Conservation (phyloP, 2,113 vertebrate species). For the Anhinga anhinga region DNA sequence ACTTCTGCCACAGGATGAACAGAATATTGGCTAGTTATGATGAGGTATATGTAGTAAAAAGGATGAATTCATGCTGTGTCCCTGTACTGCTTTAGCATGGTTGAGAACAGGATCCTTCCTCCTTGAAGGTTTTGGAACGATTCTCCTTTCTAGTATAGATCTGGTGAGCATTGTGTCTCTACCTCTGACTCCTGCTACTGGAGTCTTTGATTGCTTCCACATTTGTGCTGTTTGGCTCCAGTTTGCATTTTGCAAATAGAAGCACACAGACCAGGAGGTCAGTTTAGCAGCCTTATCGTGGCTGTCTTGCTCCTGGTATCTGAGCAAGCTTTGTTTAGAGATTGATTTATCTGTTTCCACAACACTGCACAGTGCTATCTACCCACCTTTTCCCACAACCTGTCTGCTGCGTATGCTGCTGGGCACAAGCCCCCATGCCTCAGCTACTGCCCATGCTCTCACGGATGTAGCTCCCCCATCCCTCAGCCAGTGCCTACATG, state of each 20-base stretch:
- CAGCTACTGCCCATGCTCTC: neutral
- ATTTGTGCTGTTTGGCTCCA: neutral
- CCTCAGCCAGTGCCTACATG: neutral
- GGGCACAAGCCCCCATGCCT: neutral
- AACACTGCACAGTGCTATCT: neutral
- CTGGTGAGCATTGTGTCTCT: neutral
- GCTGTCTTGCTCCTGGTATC: neutral
- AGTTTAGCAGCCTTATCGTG: neutral
- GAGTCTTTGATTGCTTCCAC: neutral
- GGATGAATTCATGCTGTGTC: neutral
- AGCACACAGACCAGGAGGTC: neutral
- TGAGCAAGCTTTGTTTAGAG: neutral
- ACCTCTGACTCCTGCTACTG: neutral
- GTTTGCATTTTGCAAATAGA: neutral
- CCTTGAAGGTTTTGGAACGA: neutral
- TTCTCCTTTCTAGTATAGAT: neutral
- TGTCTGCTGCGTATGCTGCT: fast-evolving
- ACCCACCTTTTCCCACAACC: neutral
- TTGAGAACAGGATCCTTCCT: neutral
- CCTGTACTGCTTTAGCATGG: neutral
- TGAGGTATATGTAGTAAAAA: neutral
- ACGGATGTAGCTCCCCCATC: neutral
- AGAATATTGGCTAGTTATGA: neutral
- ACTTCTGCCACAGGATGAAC: neutral
- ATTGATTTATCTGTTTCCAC: neutral